Base-by-base conservation (phyloP, 2,113 vertebrate genomes). In the Pyrgilauda ruficollis region DNA sequence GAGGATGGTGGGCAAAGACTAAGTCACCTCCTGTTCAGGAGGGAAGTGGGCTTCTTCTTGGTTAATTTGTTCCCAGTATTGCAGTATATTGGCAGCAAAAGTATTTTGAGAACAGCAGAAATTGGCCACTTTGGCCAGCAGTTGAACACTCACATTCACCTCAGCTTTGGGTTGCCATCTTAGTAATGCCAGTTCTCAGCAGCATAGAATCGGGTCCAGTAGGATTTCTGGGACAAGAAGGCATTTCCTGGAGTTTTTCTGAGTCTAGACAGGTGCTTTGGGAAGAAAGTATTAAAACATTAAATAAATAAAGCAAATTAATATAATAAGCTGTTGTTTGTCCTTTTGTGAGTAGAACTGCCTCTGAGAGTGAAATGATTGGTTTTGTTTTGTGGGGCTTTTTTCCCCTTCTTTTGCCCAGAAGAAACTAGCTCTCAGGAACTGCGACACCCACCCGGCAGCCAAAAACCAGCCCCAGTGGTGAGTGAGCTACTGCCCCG, bases 341-440 rank as follows among this genome's bases (percentile, higher is more conserved):
- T 74, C 11, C 43, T 84, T 84, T 28, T 87, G 35, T 69, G 73
- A 89, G 44, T 31, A 59, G 53, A 73, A 46, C 49, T 82, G 28
- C 53, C 68, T 92, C 78, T 89, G 15, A 59, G 91, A n/a, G 50
- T 94, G 26, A 88, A 94, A 78, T 76, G 30, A 90, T 70, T 80
- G 33, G 3, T 84, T 92, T 79, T 90, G 26, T 88, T 93, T 90
- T 92, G 23, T 82, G 90, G 72, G 16, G 18, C 37, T 97, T 96
- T 83, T 77, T 67, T 39, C 73, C 43, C 35, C 33, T 95, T 96
- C 52, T 68, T 86, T 89, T 92, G 4, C 39, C 46, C 77, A 98
- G 98, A 98, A 96, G 98, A 98, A 85, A 84, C 94, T 92, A 97
- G 53, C 80, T 61, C 97, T 75, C 98, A 98, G 97, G 98, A 98